A percentile compares a stretch with the other conserved stretches of the same genome.
phyloP scores from a whole-genome alignment of 2,113 vertebrate genomes.

The Ictalurus furcatus region DNA sequence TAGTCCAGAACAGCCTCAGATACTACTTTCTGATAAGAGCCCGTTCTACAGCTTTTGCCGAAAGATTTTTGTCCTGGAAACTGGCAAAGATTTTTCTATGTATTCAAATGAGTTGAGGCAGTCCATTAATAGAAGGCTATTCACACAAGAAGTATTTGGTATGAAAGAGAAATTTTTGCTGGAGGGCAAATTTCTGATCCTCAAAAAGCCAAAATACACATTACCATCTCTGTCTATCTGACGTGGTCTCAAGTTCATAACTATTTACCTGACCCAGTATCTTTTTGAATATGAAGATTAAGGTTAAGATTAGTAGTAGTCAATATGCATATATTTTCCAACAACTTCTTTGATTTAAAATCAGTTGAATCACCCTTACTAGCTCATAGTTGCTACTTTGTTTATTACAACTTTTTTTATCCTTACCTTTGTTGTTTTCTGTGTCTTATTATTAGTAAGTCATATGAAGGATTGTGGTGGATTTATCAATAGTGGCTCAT shows the following conservation, averaged over 20 bases:
- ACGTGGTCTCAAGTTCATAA: not conserved
- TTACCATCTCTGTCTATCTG: not conserved
- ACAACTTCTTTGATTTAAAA: not conserved
- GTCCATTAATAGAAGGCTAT: conserved; percentile 13
- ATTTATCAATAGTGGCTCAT: not conserved
- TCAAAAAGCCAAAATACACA: conserved; percentile 6
- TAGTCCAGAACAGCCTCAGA: not conserved
- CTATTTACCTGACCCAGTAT: no score
- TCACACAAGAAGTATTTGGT: not conserved
- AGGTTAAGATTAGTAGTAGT: not conserved
- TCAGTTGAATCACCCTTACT: not conserved
- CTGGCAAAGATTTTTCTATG: not conserved
- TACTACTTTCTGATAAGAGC: not conserved
- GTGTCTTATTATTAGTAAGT: not conserved
- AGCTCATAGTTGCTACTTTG: not conserved
- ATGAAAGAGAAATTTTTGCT: not conserved
- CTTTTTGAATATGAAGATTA: not conserved
- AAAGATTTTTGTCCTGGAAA: not conserved
- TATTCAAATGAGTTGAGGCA: not conserved
- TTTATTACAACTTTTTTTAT: not conserved
- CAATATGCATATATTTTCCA: not conserved
- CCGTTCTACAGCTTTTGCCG: not conserved
- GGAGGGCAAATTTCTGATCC: not conserved
- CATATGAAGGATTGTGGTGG: not conserved
- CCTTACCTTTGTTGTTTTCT: not conserved